Conservation (phyloP, 2,888 invertebrate species). For the Acanthococcus lagerstroemiae region DNA sequence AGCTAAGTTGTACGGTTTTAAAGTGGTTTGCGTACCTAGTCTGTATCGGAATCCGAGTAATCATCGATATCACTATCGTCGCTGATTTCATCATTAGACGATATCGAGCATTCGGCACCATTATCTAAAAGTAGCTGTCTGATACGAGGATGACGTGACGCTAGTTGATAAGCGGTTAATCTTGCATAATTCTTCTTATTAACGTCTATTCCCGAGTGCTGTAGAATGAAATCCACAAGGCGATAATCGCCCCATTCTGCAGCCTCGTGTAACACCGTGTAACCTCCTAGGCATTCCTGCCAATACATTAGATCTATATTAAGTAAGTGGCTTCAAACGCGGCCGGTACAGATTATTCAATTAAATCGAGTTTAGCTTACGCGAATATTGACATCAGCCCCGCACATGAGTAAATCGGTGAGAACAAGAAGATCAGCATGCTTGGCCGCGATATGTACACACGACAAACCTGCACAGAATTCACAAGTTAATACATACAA, state of each 20-base stretch:
- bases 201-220: background rate
- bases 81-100: background rate
- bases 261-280: conserved; percentile 22
- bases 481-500: too few relatives aligned
- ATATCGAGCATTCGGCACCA: background rate
- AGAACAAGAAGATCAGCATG: conserved; percentile 1
- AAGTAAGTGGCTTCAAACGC: too few relatives aligned
- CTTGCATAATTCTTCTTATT: conserved; percentile 2
- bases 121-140: conserved; percentile 1
- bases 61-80: conserved; percentile 13
- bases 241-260: background rate
- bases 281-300: conserved; percentile 19
- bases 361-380: background rate
- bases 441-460: conserved; percentile 12
- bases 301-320: background rate
- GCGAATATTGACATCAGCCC: conserved; percentile 11
- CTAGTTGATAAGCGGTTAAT: conserved; percentile 21
- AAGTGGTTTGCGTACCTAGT: too few relatives aligned
- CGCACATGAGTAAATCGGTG: background rate
- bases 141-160: conserved; percentile 4
- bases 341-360: background rate
- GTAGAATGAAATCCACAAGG: conserved; percentile 6
- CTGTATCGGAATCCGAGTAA: too few relatives aligned
- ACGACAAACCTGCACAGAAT: conserved; percentile 20
- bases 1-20: too few relatives aligned